phyloP scores from a whole-genome alignment of 1,140 invertebrate species.

The Anthonomus grandis region DNA sequence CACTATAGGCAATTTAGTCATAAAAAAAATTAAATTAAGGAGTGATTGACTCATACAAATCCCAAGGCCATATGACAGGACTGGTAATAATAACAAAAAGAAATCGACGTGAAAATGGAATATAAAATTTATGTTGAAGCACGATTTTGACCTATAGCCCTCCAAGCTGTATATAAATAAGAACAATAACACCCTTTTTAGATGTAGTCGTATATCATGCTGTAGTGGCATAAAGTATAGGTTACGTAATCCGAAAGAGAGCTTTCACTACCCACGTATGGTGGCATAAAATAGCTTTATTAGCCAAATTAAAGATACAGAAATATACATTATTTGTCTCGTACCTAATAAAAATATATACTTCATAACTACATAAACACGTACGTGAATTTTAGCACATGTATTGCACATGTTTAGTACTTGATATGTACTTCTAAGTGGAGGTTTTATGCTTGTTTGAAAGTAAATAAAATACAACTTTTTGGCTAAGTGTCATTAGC shows the following conservation, averaged over 20 bases:
- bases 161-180: neutral
- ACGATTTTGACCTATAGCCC: constrained; percentile 6
- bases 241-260: constrained; percentile 1
- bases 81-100: too few species aligned
- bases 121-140: neutral
- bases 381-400: too few species aligned
- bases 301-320: constrained; percentile 8
- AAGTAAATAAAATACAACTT: too few species aligned
- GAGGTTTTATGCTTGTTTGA: too few species aligned
- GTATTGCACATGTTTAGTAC: too few species aligned
- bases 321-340: too few species aligned
- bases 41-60: neutral
- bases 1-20: too few species aligned
- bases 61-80: neutral
- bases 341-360: too few species aligned
- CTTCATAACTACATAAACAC: too few species aligned
- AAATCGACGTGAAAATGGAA: neutral
- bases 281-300: constrained; percentile 9
- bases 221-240: neutral
- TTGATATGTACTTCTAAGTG: too few species aligned
- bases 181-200: neutral
- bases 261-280: constrained; percentile 9
- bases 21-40: too few species aligned
- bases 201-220: neutral
- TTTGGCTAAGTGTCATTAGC: too few species aligned